Evolutionary conservation across 2,888 invertebrate species (phyloP).

Genomic region (Catotricha subobsoleta): DNA sequence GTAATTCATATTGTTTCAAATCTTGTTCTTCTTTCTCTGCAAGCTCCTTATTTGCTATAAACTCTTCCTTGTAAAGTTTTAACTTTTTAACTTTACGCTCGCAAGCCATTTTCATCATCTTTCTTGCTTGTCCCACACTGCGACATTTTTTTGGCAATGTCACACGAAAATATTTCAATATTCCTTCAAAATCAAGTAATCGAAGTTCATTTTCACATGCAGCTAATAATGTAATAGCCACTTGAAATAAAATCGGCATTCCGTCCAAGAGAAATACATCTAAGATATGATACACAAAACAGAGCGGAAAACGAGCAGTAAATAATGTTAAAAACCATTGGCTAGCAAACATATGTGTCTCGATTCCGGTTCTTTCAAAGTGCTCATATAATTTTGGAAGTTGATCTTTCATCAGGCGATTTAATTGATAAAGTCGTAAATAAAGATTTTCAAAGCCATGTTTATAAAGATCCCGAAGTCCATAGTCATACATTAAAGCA

Average conservation of each 20-base stretch:
- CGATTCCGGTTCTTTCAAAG: conserved; percentile 66
- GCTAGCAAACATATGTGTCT: conserved; percentile 97
- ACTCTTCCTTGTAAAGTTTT: conserved; percentile 89
- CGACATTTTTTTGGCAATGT: conserved; percentile 92
- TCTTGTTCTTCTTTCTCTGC: conserved; percentile 44
- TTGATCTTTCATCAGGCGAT: conserved; percentile 82
- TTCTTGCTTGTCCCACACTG: conserved; percentile 71
- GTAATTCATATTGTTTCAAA: conserved; percentile 52
- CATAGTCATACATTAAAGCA: conserved; percentile 93
- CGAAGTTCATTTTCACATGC: conserved; percentile 83
- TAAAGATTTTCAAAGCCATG: conserved; percentile 94
- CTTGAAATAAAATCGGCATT: conserved; percentile 87
- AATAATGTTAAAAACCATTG: conserved; percentile 99
- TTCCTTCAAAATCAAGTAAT: conserved; percentile 90
- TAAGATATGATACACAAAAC: conserved; percentile 89
- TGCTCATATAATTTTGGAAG: conserved; percentile 63
- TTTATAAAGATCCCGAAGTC: conserved; percentile 83
- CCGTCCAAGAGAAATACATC: conserved; percentile 93
- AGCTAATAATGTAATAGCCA: conserved; percentile 81
- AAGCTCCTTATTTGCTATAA: conserved; percentile 51
- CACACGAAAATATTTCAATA: conserved; percentile 94
- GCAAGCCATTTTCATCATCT: conserved; percentile 79
- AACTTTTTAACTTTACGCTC: conserved; percentile 83
- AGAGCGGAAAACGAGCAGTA: conserved; percentile 94
- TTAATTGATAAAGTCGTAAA: conserved; percentile 84